Base-by-base conservation (phyloP, 2,888 invertebrate genomes). In the Acanthosepion lycidas region DNA sequence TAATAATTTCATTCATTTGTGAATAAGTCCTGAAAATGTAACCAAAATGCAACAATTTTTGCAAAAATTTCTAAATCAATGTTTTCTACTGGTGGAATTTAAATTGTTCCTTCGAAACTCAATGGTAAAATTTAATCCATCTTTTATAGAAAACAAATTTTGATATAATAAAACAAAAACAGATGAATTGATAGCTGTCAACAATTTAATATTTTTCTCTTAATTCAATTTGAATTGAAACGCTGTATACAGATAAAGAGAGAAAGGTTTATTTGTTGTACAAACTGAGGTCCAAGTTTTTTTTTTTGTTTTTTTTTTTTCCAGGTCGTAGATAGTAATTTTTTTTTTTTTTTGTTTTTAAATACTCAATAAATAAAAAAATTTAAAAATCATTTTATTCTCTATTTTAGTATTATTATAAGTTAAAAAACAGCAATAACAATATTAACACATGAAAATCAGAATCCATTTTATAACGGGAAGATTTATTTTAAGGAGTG, bases 391-490 rank as follows among this genome's bases (percentile, higher is more conserved):
- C n/a, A 12, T n/a, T 78, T 78, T 78, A 2, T 78, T 78, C n/a
- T n/a, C 78, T 78, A 78, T 78, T 12, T 78, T 78, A 9, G n/a
- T 78, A 15, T 28, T n/a, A 78, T n/a, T 33, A 78, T 78, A 78
- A 78, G 33, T n/a, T n/a, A 78, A 78, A 33, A 15, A n/a, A 20
- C 8, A n/a, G 78, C 9, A 78, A 78, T 78, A 78, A 33, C 78
- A 78, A 78, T 78, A 23, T 78, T 78, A 78, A 78, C n/a, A 78
- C n/a, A 33, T 78, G n/a, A 33, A 78, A 33, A 33, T 78, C n/a
- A 78, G 78, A 78, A 78, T 78, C 78, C 78, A n/a, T 78, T n/a
- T 78, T 78, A 78, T 78, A 78, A 78, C n/a, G 33, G 78, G 78
- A 78, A 33, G n/a, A n/a, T 78, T n/a, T n/a, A 78, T 78, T 59